Conservation (phyloP, 2,888 invertebrate species). For the Torymus aiolomorphi region DNA sequence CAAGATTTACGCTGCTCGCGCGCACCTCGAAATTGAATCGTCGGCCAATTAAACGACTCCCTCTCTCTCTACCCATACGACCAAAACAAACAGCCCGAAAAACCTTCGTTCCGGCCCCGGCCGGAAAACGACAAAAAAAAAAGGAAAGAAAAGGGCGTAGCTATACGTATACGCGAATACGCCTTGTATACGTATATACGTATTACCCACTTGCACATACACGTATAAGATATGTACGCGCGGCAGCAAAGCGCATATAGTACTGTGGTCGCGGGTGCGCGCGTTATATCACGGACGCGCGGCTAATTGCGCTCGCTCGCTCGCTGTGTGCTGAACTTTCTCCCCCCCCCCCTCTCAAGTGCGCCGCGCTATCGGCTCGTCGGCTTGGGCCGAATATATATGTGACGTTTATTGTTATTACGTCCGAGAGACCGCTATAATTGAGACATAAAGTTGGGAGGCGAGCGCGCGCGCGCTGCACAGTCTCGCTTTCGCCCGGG, state of each 20-base stretch:
- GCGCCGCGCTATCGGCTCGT: slow-evolving; percentile 38
- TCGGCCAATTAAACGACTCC: slow-evolving; percentile 30
- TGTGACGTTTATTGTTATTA: slow-evolving; percentile 70
- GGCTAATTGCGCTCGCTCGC: slow-evolving; percentile 66
- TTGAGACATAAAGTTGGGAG: slow-evolving; percentile 68
- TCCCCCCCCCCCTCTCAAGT: background rate
- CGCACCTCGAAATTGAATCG: slow-evolving; percentile 43
- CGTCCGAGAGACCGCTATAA: slow-evolving; percentile 66
- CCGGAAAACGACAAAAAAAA: background rate
- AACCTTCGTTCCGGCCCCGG: too few relatives aligned
- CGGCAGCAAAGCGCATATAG: slow-evolving; percentile 4
- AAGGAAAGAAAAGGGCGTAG: background rate
- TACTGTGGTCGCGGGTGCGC: background rate
- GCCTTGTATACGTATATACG: too few relatives aligned
- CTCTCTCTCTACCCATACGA: too few relatives aligned
- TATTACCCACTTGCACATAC: too few relatives aligned
- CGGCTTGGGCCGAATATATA: slow-evolving; percentile 61
- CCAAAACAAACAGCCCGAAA: background rate
- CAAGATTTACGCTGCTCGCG: slow-evolving; percentile 36
- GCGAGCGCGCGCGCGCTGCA: background rate
- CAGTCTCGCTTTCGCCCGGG: too few relatives aligned
- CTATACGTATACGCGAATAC: background rate
- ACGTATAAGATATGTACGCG: background rate
- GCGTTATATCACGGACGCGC: background rate
- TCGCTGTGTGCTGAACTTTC: slow-evolving; percentile 1